Evolutionary conservation across 2,113 vertebrate genomes (phyloP).

Genomic region (Sorex araneus): DNA sequence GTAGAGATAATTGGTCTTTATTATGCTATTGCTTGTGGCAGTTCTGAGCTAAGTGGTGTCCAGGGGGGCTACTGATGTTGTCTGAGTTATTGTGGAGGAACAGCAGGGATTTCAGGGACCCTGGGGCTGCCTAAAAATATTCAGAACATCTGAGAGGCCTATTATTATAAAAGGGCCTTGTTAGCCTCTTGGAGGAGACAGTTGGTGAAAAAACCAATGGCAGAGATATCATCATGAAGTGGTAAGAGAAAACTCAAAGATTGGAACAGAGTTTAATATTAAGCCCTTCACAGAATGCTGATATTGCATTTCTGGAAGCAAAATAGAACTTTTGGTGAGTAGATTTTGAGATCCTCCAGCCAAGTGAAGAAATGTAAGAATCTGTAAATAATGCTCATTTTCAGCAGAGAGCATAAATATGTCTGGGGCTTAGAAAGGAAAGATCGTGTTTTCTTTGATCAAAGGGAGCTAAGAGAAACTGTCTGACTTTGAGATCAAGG

Average conservation of each 20-base stretch:
- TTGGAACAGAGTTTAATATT: not conserved
- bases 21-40: not conserved
- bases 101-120: not conserved
- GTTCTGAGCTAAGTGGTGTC: slow-evolving; percentile 31
- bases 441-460: not conserved
- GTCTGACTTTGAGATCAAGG: not conserved
- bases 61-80: slow-evolving; percentile 28
- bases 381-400: not conserved
- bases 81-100: slow-evolving; percentile 46
- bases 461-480: not conserved
- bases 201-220: not conserved
- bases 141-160: slow-evolving; percentile 27
- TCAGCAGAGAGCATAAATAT: not conserved
- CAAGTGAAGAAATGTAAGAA: slow-evolving; percentile 47
- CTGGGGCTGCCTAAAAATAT: slow-evolving; percentile 1
- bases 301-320: not conserved
- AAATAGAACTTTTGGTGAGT: not conserved
- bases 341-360: not conserved
- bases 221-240: not conserved
- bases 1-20: slow-evolving; percentile 25
- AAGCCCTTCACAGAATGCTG: not conserved
- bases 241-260: not conserved
- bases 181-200: slow-evolving; percentile 20
- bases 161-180: slow-evolving; percentile 32
- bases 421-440: slow-evolving; percentile 21